Percentiles rank a stretch among this genome's conserved stretches.
phyloP scores from a whole-genome alignment of 2,888 invertebrate species.

The Tridacna gigas region DNA sequence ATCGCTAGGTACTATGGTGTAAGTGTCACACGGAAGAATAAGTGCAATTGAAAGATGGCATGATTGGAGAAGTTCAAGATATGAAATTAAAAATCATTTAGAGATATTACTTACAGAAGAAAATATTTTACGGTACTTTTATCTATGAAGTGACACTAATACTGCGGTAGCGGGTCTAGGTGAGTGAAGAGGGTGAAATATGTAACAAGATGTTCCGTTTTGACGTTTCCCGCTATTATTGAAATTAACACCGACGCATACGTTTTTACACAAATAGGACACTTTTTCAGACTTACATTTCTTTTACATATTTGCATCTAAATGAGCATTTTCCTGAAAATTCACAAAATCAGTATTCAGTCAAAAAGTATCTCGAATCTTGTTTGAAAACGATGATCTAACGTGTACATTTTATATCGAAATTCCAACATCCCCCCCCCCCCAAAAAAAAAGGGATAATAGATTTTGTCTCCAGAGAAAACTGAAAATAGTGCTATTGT shows the following conservation, averaged over 20 bases:
- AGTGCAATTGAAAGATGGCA: slow-evolving; percentile 31
- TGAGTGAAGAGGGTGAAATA: slow-evolving; percentile 25
- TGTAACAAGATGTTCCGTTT: slow-evolving; percentile 25
- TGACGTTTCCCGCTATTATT: slow-evolving; percentile 22
- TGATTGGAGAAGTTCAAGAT: slow-evolving; percentile 25
- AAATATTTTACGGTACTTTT: slow-evolving; percentile 15
- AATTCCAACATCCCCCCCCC: slow-evolving; percentile 3
- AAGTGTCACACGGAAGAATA: slow-evolving; percentile 26
- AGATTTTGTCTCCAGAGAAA: slow-evolving; percentile 20
- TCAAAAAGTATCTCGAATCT: not conserved
- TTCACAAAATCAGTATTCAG: slow-evolving; percentile 11
- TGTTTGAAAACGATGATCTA: slow-evolving; percentile 16
- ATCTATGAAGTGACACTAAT: slow-evolving; percentile 23
- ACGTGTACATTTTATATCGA: slow-evolving; percentile 22
- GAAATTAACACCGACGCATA: slow-evolving; percentile 22
- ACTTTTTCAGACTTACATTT: slow-evolving; percentile 26
- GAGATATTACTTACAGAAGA: slow-evolving; percentile 22
- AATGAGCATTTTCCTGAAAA: slow-evolving; percentile 17
- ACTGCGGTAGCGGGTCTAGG: slow-evolving; percentile 22
- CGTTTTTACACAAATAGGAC: slow-evolving; percentile 25
- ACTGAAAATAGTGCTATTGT: not conserved
- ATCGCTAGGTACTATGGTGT: slow-evolving; percentile 28
- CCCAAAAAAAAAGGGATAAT: slow-evolving; percentile 7
- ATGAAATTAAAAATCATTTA: slow-evolving; percentile 36
- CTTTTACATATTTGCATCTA: slow-evolving; percentile 23